Evolutionary conservation across 1,140 invertebrate species (phyloP), one percentile per base, ranked within the genome.

Genomic region (Neoseiulus cucumeris): DNA sequence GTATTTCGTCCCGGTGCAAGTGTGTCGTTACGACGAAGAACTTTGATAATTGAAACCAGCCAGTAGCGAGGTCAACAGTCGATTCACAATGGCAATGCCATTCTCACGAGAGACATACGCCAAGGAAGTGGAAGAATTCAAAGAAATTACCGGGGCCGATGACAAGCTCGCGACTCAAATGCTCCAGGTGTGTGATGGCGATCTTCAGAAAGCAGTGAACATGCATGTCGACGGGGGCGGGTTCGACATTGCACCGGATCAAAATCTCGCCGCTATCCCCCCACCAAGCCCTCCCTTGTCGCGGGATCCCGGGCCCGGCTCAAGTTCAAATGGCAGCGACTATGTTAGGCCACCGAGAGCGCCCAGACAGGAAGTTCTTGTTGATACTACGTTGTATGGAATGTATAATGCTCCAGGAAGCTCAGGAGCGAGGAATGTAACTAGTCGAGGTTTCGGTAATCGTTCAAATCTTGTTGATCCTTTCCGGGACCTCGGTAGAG

Each of bases 321-420:
- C n/a, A n/a, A 68, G 75, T 17, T 70, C 73, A 73, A 77, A 65
- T 75, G 75, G 7, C 68, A 9, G 33, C 33, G 78, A 78, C 67
- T 75, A 75, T 64, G 78, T 85, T 20, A 73, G 84, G 68, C 79
- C 83, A 22, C 84, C 84, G 25, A 84, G 85, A 70, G 79, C 82
- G 66, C 83, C 83, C 20, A 81, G 77, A 42, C 78, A 79, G 69
- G 83, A 83, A 73, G 77, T 82, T 42, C 70, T 82, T 25, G 76
- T 83, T 1, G 77, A 81, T 70, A 76, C 79, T 69, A 81, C 79
- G 65, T 80, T 83, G 17, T 85, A 84, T 74, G 79, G 79, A 68
- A 84, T 84, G 70, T 71, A 82, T 67, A 81, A 84, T 75, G 84
- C 84, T 73, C 76, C 81, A 67, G 80, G 80, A 44, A 83, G 83